Conservation (phyloP, 2,888 invertebrate species). For the Epistrophe eligans region DNA sequence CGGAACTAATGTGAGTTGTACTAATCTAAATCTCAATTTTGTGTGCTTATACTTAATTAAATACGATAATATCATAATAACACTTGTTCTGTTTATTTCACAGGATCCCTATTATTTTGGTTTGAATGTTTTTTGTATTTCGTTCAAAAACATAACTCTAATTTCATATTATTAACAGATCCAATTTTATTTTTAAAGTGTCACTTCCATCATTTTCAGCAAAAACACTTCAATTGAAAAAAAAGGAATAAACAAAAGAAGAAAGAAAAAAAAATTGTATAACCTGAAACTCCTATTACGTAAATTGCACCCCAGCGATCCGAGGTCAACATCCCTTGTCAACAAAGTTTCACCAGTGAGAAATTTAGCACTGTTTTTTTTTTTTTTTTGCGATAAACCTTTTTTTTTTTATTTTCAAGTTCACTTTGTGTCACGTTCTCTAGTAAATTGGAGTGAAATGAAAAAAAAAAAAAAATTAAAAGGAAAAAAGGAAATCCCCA, state of each 20-base stretch:
- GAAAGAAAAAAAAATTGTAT: background rate
- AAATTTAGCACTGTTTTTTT: slow-evolving; percentile 64
- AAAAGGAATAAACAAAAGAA: background rate
- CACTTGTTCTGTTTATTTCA: too few relatives aligned
- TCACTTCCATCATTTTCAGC: slow-evolving; percentile 47
- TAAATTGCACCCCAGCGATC: slow-evolving; percentile 61
- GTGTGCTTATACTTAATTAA: too few relatives aligned
- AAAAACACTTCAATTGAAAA: slow-evolving; percentile 12
- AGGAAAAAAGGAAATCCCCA: background rate
- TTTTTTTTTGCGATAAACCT: slow-evolving; percentile 8
- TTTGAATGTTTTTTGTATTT: background rate
- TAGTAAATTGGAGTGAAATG: slow-evolving; percentile 19
- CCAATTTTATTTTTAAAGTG: slow-evolving; percentile 50
- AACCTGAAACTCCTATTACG: slow-evolving; percentile 47
- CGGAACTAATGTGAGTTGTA: too few relatives aligned
- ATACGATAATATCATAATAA: too few relatives aligned
- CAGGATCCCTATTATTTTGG: background rate
- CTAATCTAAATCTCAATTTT: too few relatives aligned
- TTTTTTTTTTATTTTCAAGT: slow-evolving; percentile 49
- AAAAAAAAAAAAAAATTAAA: slow-evolving; percentile 27
- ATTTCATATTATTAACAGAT: slow-evolving; percentile 50
- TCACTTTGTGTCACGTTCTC: slow-evolving; percentile 68
- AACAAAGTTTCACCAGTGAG: slow-evolving; percentile 59
- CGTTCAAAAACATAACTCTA: background rate
- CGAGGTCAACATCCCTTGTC: slow-evolving; percentile 67